Evolutionary conservation across 2,113 vertebrate species (phyloP), one percentile per base, ranked within the genome.

Genomic region (Xenopus borealis): DNA sequence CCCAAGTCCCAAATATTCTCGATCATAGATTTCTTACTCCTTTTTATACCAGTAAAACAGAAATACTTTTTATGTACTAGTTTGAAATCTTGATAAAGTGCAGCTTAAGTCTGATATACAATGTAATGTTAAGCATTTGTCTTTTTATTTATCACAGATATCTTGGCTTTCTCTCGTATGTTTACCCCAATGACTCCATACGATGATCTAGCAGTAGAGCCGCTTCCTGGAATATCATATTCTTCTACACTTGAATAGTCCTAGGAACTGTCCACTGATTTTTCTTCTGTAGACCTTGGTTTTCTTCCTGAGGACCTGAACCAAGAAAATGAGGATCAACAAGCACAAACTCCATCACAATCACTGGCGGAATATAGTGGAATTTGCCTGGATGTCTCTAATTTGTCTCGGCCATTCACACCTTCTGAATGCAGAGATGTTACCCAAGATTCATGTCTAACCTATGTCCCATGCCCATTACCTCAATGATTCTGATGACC

Each of bases 221-320:
- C 80, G 27, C 72, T 82, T 11, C 78, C 83, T 74, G 85, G 82
- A 46, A 72, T 16, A 0, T 7, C 18, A 0, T 83, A 84, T 0
- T 11, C 59, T 40, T 79, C 88, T 16, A 88, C 83, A 7, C 75
- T 83, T 59, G 72, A 80, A 2, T 85, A 82, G 67, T 53, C 77
- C 18, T 84, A 88, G 78, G 89, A 89, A 7, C 79, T 88, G 0
- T 72, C 84, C 0, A 40, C 85, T 8, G 88, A 89, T 52, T 87
- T 90, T 61, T 88, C 89, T 27, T 83, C 88, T 0, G 87, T 96
- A 75, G 96, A 99, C 82, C 91, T 99, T 79, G 95, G 95, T 83
- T 96, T 98, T 80, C 88, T 98, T 30, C 94, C 94, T 9, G 96
- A 98, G 81, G 94, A 96, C 4, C 79, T 97, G 3, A 79, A 80